phyloP scores from a whole-genome alignment of 2,113 vertebrate species.

The Maylandia zebra region DNA sequence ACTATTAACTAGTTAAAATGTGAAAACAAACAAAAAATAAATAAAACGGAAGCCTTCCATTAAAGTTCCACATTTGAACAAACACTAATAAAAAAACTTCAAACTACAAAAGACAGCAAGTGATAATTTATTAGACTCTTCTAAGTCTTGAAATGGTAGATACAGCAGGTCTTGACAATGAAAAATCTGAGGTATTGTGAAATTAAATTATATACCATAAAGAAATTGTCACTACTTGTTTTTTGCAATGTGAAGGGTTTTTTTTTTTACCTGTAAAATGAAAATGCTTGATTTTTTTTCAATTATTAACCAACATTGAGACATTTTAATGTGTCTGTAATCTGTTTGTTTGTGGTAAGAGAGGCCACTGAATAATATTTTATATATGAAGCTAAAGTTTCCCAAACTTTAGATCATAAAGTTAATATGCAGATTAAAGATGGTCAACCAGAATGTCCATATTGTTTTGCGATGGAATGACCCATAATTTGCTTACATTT shows the following conservation, averaged over 20 bases:
- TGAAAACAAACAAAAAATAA: not conserved
- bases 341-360: not conserved
- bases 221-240: not conserved
- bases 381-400: not conserved
- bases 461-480: not conserved
- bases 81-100: not conserved
- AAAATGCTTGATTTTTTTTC: not conserved
- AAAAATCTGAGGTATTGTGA: not conserved
- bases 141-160: not conserved
- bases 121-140: not conserved
- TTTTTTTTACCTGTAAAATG: not conserved
- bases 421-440: not conserved
- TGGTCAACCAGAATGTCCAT: not conserved
- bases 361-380: not conserved
- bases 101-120: not conserved
- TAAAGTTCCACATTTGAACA: not conserved
- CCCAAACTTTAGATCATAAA: not conserved
- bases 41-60: not conserved
- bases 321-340: not conserved
- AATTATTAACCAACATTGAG: not conserved
- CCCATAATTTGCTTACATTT: constrained; percentile 77
- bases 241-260: fast-evolving
- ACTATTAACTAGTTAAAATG: not conserved
- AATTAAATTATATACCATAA: not conserved
- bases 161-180: not conserved